Evolutionary conservation across 1,140 invertebrate species (phyloP).

Genomic region (Drosophila quadrilineata): DNA sequence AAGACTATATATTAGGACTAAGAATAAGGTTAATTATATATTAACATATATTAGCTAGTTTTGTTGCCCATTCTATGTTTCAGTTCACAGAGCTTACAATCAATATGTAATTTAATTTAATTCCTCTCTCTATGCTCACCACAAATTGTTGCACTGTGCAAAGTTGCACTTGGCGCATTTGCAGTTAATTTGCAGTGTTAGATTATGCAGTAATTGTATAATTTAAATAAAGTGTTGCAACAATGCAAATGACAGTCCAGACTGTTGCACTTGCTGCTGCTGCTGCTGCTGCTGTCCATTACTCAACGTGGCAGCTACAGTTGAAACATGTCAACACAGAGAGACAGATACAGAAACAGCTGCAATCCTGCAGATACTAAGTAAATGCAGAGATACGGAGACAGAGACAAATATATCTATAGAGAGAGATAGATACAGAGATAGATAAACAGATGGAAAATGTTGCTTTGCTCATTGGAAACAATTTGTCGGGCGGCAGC

Average conservation of each 20-base stretch:
- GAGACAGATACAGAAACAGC: conserved; percentile 5
- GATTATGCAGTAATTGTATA: conserved; percentile 60
- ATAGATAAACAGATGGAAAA: not conserved
- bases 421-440: conserved; percentile 12
- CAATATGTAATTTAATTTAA: conserved; percentile 31
- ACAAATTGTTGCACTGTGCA: not conserved
- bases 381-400: conserved; percentile 14
- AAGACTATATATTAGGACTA: too few species aligned
- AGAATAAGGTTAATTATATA: too few species aligned
- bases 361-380: too few species aligned
- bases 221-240: conserved; percentile 59
- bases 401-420: not conserved
- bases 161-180: conserved; percentile 23
- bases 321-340: conserved; percentile 35
- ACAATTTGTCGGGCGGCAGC: conserved; percentile 50
- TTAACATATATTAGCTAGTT: conserved; percentile 10
- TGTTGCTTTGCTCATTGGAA: conserved; percentile 33
- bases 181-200: conserved; percentile 52
- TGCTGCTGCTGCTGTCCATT: conserved; percentile 1
- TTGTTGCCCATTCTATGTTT: not conserved
- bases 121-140: conserved; percentile 19
- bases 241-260: conserved; percentile 39
- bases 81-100: not conserved
- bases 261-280: too few species aligned
- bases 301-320: conserved; percentile 23